Base-by-base conservation (phyloP, 2,888 invertebrate species). In the Cheiracanthium punctorium region DNA sequence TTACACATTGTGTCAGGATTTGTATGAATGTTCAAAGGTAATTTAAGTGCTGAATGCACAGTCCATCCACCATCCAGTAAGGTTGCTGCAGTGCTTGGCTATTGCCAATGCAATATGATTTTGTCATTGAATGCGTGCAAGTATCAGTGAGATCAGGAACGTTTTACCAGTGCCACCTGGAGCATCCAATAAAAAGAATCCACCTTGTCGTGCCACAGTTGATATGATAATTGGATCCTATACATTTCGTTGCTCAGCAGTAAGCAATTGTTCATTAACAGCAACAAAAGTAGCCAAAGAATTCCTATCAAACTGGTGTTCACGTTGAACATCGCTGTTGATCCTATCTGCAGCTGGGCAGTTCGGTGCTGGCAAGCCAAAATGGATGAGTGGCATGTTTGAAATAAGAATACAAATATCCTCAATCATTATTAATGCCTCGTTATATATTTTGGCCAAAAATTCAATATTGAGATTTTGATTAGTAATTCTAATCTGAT, bases 1-100 rank as follows among this genome's bases (percentile, higher is more conserved):
- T 91, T 91, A 88, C 91, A 92, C 10, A 88, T 88, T 87, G 91
- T 89, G 17, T 73, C 89, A 88, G 90, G 90, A 71, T 70, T 90
- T 4, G 1, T 88, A 64, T 88, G 86, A 88, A 58, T 85, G 71
- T 65, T 88, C 77, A 65, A 87, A 10, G 37, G 37, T 14, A 71
- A n/a, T 24, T 65, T 71, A 0, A 71, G 24, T 37, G n/a, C 37
- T 32, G 79, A 79, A 52, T 88, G 88, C 1, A 33, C 74, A n/a
- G n/a, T n/a, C 33, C 79, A 10, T 7, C 64, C 64, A 28, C 64
- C 64, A 64, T 20, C 64, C 20, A 64, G 10, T 24, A 64, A 28
- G 24, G 28, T 64, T 2, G 64, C 64, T 12, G 20, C 28, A 24
- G 24, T 64, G 64, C 64, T n/a, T n/a, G 79, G 92, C 92, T 28